Conservation (phyloP, 2,113 vertebrate species). For the Paraplagusia blochii region DNA sequence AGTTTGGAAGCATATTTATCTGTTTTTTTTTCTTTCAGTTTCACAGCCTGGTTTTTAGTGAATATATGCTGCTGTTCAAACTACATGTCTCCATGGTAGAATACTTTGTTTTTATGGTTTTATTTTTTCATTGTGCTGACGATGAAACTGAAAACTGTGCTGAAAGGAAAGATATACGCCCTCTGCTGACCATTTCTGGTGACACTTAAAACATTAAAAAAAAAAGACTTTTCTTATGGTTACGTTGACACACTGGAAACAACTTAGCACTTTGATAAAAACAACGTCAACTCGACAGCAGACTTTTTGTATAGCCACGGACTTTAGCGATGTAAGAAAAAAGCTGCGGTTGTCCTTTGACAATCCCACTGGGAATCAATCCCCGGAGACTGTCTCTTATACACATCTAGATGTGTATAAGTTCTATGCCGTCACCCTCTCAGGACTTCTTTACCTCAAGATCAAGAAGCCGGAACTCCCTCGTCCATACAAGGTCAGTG, state of each 20-base stretch:
- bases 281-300: conserved; percentile 39
- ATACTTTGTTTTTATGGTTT: conserved; percentile 80
- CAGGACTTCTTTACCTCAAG: conserved; percentile 84
- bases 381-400: too few relatives aligned
- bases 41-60: conserved; percentile 85
- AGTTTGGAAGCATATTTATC: too few relatives aligned
- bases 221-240: too few relatives aligned
- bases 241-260: conserved; percentile 68
- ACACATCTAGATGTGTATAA: too few relatives aligned
- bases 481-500: conserved; percentile 79
- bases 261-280: conserved; percentile 78
- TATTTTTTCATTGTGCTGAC: conserved; percentile 80
- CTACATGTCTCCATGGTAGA: conserved; percentile 53
- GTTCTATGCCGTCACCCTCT: conserved; percentile 81
- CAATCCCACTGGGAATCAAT: too few relatives aligned
- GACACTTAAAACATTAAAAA: too few relatives aligned
- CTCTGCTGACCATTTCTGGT: conserved; percentile 41
- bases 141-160: conserved; percentile 72
- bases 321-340: conserved; percentile 21
- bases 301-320: conserved; percentile 50
- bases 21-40: conserved; percentile 67
- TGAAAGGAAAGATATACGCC: conserved; percentile 53
- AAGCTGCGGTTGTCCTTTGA: conserved; percentile 31
- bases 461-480: conserved; percentile 84
- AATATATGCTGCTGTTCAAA: conserved; percentile 87